Evolutionary conservation across 2,888 invertebrate genomes (phyloP).

Genomic region (Strigamia maritima): DNA sequence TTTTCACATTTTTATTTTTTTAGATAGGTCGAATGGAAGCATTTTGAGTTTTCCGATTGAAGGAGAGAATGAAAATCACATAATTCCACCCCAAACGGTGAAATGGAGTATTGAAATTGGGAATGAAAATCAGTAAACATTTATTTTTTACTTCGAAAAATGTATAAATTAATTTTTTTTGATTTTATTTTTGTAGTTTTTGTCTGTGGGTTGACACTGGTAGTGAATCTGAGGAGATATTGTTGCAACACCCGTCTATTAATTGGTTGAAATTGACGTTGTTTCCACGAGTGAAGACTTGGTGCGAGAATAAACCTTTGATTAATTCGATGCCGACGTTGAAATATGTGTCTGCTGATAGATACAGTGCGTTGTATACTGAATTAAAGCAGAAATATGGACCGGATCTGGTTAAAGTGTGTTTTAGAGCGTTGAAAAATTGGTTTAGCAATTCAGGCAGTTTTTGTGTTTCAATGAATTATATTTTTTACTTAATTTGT

Average conservation of each 20-base stretch:
- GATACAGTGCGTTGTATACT: conserved; percentile 70
- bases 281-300: conserved; percentile 47
- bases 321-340: conserved; percentile 58
- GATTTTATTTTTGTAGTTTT: conserved; percentile 47
- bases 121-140: too few species aligned
- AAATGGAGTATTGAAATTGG: too few species aligned
- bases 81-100: too few species aligned
- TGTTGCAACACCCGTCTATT: background rate
- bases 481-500: too few species aligned
- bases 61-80: too few species aligned
- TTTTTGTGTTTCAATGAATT: background rate
- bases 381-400: conserved; percentile 75
- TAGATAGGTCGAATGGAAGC: too few species aligned
- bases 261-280: conserved; percentile 48
- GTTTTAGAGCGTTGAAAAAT: conserved; percentile 17
- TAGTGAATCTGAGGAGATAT: background rate
- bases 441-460: background rate
- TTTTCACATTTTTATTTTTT: too few species aligned
- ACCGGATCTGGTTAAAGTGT: conserved; percentile 66
- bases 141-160: background rate
- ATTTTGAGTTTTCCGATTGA: too few species aligned
- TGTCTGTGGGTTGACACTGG: conserved; percentile 62
- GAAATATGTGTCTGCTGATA: conserved; percentile 63
- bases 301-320: conserved; percentile 46
- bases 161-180: background rate